Evolutionary conservation across 2,797 vertebrate species (phyloP).

Genomic region (Schizopygopsis malacanthus): DNA sequence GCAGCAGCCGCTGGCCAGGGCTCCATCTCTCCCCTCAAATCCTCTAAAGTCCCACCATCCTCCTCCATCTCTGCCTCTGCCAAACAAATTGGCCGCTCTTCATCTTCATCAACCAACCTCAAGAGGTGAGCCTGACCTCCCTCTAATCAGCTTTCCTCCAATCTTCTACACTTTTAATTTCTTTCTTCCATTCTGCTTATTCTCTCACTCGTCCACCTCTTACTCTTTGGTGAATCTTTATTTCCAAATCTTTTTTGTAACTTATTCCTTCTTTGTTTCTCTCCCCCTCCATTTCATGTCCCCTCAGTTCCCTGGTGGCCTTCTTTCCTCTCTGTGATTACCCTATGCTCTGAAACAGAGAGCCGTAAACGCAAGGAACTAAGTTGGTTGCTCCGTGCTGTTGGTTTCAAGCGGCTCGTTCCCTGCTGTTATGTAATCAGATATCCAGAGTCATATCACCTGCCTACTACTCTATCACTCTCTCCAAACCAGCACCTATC

Average conservation of each 20-base stretch:
- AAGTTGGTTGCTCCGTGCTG: constrained; percentile 16
- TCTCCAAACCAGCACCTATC: constrained; percentile 5
- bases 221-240: constrained; percentile 26
- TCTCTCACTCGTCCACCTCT: constrained; percentile 53
- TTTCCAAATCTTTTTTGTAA: not conserved
- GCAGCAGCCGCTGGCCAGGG: constrained; percentile 74
- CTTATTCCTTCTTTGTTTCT: not conserved
- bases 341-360: constrained; percentile 52
- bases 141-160: constrained; percentile 67
- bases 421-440: constrained; percentile 6
- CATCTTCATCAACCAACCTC: constrained; percentile 76
- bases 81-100: constrained; percentile 83
- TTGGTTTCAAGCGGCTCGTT: constrained; percentile 31
- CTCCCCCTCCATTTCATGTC: constrained; percentile 12
- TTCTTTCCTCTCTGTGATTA: constrained; percentile 63
- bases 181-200: not conserved
- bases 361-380: constrained; percentile 3
- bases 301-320: constrained; percentile 58
- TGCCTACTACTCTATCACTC: constrained; percentile 8
- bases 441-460: not conserved
- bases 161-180: not conserved
- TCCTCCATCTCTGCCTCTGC: constrained; percentile 80
- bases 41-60: constrained; percentile 79
- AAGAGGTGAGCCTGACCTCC: constrained; percentile 80
- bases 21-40: constrained; percentile 81